Evolutionary conservation across 1,140 invertebrate species (phyloP).

Genomic region (Musca vetustissima): DNA sequence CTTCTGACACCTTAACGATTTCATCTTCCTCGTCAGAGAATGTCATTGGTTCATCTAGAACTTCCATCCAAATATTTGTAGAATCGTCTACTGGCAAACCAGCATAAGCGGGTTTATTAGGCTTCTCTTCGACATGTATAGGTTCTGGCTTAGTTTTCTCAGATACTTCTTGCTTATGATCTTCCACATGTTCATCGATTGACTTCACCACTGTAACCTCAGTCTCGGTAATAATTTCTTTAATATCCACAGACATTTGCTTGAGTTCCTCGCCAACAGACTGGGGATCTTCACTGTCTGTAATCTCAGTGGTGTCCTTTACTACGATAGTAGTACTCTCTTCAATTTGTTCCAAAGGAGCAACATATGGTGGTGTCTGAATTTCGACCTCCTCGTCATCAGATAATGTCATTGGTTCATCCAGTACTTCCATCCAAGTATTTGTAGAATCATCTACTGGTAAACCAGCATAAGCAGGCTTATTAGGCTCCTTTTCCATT

Average conservation of each 20-base stretch:
- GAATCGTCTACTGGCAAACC: slow-evolving; percentile 58
- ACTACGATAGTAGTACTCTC: background rate
- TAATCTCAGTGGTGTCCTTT: background rate
- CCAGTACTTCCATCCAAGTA: slow-evolving; percentile 59
- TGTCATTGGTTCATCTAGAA: slow-evolving; percentile 59
- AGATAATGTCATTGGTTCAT: slow-evolving; percentile 58
- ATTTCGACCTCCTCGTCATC: slow-evolving; percentile 48
- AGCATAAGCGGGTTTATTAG: slow-evolving; percentile 41
- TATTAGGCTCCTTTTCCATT: slow-evolving; percentile 29
- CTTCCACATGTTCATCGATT: too few relatives aligned
- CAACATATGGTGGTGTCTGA: background rate
- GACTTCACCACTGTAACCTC: too few relatives aligned
- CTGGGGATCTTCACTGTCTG: slow-evolving; percentile 20
- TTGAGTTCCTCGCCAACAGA: background rate
- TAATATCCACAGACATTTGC: too few relatives aligned
- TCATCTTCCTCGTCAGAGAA: slow-evolving; percentile 56
- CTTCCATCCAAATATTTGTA: slow-evolving; percentile 53
- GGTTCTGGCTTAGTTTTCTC: too few relatives aligned
- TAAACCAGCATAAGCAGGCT: slow-evolving; percentile 54
- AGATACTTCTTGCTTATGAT: too few relatives aligned
- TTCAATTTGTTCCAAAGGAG: slow-evolving; percentile 3
- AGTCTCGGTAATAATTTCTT: too few relatives aligned
- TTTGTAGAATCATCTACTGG: slow-evolving; percentile 57
- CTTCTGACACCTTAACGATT: background rate
- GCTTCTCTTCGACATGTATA: too few relatives aligned